These are phyloP conservation scores for Hucho hucho DNA, from an alignment of 2,113 vertebrate genomes.

Conservation along the genomic window DNA sequence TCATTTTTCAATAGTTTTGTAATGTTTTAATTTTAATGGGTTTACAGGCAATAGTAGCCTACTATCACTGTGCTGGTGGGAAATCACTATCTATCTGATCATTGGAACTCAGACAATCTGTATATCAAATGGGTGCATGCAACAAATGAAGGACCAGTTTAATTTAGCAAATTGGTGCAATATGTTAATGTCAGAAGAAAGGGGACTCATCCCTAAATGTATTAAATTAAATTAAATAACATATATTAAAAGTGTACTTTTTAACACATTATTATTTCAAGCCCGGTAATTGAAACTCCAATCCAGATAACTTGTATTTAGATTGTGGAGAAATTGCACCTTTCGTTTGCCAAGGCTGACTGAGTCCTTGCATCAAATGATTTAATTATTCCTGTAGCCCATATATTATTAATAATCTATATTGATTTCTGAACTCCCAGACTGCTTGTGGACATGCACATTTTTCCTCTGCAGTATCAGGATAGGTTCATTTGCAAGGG, in stretches of 20 bases:
- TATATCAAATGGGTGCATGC: constrained; percentile 32
- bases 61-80: not conserved
- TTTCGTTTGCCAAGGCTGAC: constrained; percentile 70
- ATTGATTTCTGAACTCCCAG: constrained; percentile 82
- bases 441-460: constrained; percentile 77
- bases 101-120: constrained; percentile 15
- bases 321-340: constrained; percentile 69
- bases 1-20: not conserved
- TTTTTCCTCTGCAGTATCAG: constrained; percentile 67
- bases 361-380: constrained; percentile 72
- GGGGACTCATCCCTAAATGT: constrained; percentile 51
- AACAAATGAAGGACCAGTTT: constrained; percentile 63
- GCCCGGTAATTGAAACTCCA: constrained; percentile 73
- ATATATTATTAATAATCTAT: constrained; percentile 83
- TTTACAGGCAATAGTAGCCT: not conserved
- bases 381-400: constrained; percentile 79
- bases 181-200: constrained; percentile 65
- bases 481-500: constrained; percentile 75
- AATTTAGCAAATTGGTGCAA: constrained; percentile 65
- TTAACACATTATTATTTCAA: constrained; percentile 68
- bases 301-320: constrained; percentile 68
- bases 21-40: constrained; percentile 4
- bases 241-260: constrained; percentile 76
- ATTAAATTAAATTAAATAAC: constrained; percentile 71
- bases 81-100: constrained; percentile 9